Percentiles rank a stretch among this genome's conserved stretches.
Evolutionary conservation across 2,797 vertebrate species (phyloP).

Genomic region (Coregonus sp.): DNA sequence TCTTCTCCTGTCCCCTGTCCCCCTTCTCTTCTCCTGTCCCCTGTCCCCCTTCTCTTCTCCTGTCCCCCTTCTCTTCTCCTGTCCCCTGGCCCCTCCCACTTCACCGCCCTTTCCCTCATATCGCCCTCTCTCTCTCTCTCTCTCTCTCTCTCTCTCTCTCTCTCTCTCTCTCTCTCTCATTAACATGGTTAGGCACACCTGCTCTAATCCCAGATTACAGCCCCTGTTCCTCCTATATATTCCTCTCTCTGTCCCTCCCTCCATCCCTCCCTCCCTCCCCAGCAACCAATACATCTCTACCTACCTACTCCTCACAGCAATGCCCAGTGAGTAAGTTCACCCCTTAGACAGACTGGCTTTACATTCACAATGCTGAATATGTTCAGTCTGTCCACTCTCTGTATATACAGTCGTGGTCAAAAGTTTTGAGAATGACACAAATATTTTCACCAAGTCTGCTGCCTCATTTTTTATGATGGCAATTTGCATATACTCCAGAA

Average conservation of each 20-base stretch:
- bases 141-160: not conserved
- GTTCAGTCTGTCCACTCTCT: slow-evolving; percentile 28
- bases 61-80: no score
- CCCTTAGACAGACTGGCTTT: slow-evolving; percentile 55
- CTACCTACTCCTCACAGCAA: slow-evolving; percentile 48
- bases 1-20: no score
- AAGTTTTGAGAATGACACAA: no score
- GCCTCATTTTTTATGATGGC: no score
- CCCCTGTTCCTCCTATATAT: slow-evolving; percentile 61
- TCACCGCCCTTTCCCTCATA: no score
- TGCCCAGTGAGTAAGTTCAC: slow-evolving; percentile 28
- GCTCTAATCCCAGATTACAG: slow-evolving; percentile 70
- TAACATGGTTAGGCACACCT: slow-evolving; percentile 69
- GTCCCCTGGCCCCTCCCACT: not conserved
- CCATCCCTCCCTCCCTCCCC: slow-evolving; percentile 11
- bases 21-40: no score
- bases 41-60: not conserved
- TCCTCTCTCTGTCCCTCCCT: slow-evolving; percentile 17
- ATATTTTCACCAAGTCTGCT: no score
- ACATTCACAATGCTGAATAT: slow-evolving; percentile 55
- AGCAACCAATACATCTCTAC: slow-evolving; percentile 66
- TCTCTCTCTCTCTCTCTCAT: slow-evolving; percentile 38
- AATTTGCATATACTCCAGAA: no score
- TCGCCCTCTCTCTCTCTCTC: not conserved
- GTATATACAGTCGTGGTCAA: no score